Evolutionary conservation across 2,888 invertebrate species (phyloP), one percentile per base, ranked within the genome.

Genomic region (Pemphredon lugubris): DNA sequence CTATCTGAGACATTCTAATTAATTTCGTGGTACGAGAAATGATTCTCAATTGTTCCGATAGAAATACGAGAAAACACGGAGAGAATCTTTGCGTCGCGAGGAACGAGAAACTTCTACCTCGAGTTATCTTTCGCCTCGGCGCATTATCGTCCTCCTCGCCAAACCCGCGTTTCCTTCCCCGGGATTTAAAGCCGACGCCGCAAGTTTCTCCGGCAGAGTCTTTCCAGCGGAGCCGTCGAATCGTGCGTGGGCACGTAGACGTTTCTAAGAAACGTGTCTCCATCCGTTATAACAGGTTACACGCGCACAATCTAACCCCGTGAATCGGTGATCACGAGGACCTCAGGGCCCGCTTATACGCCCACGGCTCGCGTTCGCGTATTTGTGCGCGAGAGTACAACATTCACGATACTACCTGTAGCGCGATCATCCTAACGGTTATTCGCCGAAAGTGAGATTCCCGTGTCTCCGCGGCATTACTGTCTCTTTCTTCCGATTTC

Each of bases 391-490:
- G 26, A 5, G 26, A 5, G 26, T 26, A 7, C 7, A 7, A 5
- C 4, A 5, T 5, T 5, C 4, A 26, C 71, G 11, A n/a, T 34
- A 7, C 53, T 72, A 65, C 67, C 71, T 40, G 45, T 44, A 37
- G 37, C 42, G 21, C 39, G 57, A 71, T 68, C 69, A 39, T 50
- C 55, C 64, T 84, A 80, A 83, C 84, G 80, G 83, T 82, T 73
- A 76, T 68, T 75, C 79, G 77, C 79, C 79, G 82, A 84, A 84
- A 83, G 83, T 80, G 80, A 82, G 75, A 81, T 73, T 64, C 57
- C 26, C 51, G 32, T 40, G 34, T 54, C 58, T 60, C 51, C 66
- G 50, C 40, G n/a, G 53, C 51, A 53, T 71, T 64, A 76, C 74
- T 77, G 48, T 63, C 72, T 72, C 73, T 70, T 68, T 69, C 73